Evolutionary conservation across 2,888 invertebrate species (phyloP).

Genomic region (Epistrophe grossulariae): DNA sequence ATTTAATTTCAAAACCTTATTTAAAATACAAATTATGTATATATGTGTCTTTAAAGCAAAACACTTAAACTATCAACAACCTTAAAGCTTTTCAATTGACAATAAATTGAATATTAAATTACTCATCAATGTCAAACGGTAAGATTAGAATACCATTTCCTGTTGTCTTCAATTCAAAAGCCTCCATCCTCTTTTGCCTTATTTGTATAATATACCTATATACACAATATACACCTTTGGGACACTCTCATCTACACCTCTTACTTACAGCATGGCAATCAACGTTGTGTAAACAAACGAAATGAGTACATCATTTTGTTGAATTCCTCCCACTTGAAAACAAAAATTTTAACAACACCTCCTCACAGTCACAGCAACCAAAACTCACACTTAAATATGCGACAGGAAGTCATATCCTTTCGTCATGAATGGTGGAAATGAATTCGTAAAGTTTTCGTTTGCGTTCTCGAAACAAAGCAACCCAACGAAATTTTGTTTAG

Average conservation of each 20-base stretch:
- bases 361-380: background rate
- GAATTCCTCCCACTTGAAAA: background rate
- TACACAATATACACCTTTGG: background rate
- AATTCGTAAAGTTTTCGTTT: constrained; percentile 66
- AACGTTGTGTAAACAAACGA: constrained; percentile 60
- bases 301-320: constrained; percentile 51
- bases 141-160: constrained; percentile 42
- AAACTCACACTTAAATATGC: constrained; percentile 12
- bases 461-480: constrained; percentile 41
- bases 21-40: background rate
- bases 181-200: background rate
- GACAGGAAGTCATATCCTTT: constrained; percentile 66
- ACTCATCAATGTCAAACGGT: constrained; percentile 37
- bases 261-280: constrained; percentile 52
- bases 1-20: background rate
- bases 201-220: background rate
- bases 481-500: constrained; percentile 30
- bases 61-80: background rate
- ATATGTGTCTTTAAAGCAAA: background rate
- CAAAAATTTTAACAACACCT: background rate
- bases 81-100: constrained; percentile 21
- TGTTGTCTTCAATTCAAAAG: constrained; percentile 11
- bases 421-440: constrained; percentile 58
- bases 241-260: constrained; percentile 7
- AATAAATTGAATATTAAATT: constrained; percentile 66